Evolutionary conservation across 2,888 invertebrate genomes (phyloP).

Genomic region (Xanthia icteritia): DNA sequence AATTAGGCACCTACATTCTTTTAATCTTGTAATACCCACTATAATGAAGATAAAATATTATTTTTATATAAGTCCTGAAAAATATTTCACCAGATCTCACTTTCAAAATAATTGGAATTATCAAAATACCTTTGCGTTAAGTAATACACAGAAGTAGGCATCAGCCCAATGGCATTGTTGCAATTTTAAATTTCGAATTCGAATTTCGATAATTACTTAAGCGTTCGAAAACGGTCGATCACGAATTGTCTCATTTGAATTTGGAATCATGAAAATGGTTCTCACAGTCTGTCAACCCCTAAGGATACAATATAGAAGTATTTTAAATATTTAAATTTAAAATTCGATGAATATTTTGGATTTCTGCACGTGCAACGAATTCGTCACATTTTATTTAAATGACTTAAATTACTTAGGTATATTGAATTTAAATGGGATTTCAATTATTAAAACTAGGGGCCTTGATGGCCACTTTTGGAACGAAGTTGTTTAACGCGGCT

Average conservation of each 20-base stretch:
- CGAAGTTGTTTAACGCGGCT: too few species aligned
- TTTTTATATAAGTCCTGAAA: background rate
- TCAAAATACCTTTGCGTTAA: slow-evolving; percentile 36
- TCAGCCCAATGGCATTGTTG: slow-evolving; percentile 17
- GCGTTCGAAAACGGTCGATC: slow-evolving; percentile 64
- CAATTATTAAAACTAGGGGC: background rate
- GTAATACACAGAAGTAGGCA: slow-evolving; percentile 45
- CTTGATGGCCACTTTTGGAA: too few species aligned
- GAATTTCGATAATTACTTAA: slow-evolving; percentile 34
- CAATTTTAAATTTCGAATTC: slow-evolving; percentile 56
- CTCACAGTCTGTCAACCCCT: slow-evolving; percentile 79
- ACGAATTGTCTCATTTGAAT: slow-evolving; percentile 74
- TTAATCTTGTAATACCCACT: background rate
- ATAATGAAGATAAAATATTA: background rate
- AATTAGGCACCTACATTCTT: background rate
- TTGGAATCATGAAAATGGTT: slow-evolving; percentile 78
- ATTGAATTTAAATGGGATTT: background rate
- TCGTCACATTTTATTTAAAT: slow-evolving; percentile 49
- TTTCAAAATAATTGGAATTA: slow-evolving; percentile 35
- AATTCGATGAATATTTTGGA: slow-evolving; percentile 57
- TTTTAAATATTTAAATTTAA: slow-evolving; percentile 60
- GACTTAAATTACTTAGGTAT: background rate
- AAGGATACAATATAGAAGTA: slow-evolving; percentile 67
- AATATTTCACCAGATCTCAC: background rate
- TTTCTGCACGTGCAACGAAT: slow-evolving; percentile 57